Percentiles rank a stretch among this genome's conserved stretches.
Conservation (phyloP, 2,113 vertebrate genomes). For the Mesocricetus auratus region DNA sequence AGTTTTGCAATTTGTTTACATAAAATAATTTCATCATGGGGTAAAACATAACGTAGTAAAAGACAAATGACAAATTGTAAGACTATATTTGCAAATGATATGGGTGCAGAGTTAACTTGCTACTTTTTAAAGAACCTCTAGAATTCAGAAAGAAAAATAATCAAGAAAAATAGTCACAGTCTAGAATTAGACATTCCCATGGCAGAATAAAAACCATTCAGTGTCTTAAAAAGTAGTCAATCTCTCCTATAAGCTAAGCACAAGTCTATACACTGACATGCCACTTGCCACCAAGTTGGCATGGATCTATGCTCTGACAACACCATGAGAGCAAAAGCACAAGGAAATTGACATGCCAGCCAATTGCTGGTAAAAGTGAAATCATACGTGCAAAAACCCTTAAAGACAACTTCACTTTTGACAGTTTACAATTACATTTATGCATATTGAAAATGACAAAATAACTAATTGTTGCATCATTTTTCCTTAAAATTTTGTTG, state of each 20-base stretch:
- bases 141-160: slow-evolving; percentile 32
- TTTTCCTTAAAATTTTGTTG: slow-evolving; percentile 53
- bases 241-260: slow-evolving; percentile 23
- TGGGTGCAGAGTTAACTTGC: slow-evolving; percentile 19
- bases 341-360: background rate
- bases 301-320: slow-evolving; percentile 25
- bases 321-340: slow-evolving; percentile 12
- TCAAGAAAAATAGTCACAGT: slow-evolving; percentile 10
- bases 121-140: slow-evolving; percentile 17
- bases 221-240: slow-evolving; percentile 40
- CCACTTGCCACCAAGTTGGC: slow-evolving; percentile 20
- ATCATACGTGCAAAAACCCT: slow-evolving; percentile 50
- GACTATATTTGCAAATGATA: slow-evolving; percentile 23
- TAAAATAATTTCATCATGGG: background rate
- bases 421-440: background rate
- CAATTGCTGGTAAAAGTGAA: background rate
- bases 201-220: slow-evolving; percentile 16
- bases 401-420: slow-evolving; percentile 14
- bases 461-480: background rate
- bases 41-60: slow-evolving; percentile 10
- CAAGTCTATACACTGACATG: slow-evolving; percentile 38
- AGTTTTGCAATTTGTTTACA: slow-evolving; percentile 26
- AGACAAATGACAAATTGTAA: slow-evolving; percentile 34
- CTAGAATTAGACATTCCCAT: slow-evolving; percentile 43
- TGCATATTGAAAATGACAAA: slow-evolving; percentile 7